Evolutionary conservation across 2,888 invertebrate genomes (phyloP).

Genomic region (Crossocerus cetratus): DNA sequence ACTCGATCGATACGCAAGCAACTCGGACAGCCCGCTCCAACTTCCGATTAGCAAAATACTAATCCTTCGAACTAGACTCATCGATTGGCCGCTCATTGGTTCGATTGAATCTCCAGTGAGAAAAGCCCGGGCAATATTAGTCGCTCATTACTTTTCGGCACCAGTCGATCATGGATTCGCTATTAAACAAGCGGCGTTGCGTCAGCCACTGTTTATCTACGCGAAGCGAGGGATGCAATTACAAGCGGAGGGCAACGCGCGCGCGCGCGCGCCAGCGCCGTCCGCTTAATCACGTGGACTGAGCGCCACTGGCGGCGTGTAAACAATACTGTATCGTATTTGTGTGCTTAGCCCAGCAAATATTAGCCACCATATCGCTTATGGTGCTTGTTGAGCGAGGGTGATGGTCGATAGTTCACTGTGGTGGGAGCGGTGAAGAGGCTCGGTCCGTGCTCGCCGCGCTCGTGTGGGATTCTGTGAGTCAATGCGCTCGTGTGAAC

Average conservation of each 20-base stretch:
- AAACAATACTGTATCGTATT: conserved; percentile 73
- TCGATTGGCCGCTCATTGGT: neutral
- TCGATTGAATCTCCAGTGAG: neutral
- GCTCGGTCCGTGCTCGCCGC: conserved; percentile 29
- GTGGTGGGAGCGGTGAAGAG: conserved; percentile 49
- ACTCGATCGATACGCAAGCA: neutral
- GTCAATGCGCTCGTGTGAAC: conserved; percentile 26
- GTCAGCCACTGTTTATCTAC: neutral
- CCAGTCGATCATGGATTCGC: conserved; percentile 13
- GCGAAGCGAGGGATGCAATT: conserved; percentile 26
- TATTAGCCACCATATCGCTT: conserved; percentile 76
- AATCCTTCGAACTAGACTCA: neutral
- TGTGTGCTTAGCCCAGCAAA: conserved; percentile 74
- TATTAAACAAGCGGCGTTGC: conserved; percentile 20
- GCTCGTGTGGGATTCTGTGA: conserved; percentile 13
- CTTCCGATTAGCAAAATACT: neutral
- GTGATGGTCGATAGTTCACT: conserved; percentile 61
- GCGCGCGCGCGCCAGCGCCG: conserved; percentile 9
- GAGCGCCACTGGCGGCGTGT: conserved; percentile 67
- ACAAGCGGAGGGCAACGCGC: conserved; percentile 17
- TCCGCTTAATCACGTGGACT: conserved; percentile 34
- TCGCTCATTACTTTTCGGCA: neutral
- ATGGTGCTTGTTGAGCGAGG: conserved; percentile 72
- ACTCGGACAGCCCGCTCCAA: neutral
- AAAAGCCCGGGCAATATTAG: neutral